phyloP scores from a whole-genome alignment of 2,797 vertebrate genomes.

The Myoxocephalus aenaeus region DNA sequence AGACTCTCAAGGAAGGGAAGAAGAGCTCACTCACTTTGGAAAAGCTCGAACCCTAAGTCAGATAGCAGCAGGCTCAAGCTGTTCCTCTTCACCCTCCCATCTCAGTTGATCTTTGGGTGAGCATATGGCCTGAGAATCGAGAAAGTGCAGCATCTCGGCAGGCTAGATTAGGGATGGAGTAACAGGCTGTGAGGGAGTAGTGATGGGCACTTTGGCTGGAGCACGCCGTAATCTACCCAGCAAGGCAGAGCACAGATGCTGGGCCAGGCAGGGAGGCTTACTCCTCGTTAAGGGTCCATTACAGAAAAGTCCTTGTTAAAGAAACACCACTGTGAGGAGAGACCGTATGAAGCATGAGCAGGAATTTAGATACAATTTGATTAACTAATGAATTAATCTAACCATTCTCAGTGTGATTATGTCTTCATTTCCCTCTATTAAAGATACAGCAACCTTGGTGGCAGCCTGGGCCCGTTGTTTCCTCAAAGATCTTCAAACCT shows the following conservation, averaged over 20 bases:
- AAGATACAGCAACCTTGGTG: slow-evolving; percentile 31
- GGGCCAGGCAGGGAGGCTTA: slow-evolving; percentile 78
- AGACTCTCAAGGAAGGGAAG: slow-evolving; percentile 28
- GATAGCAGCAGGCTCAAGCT: slow-evolving; percentile 65
- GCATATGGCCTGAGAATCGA: slow-evolving; percentile 80
- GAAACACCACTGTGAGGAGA: slow-evolving; percentile 73
- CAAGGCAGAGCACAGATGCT: slow-evolving; percentile 82
- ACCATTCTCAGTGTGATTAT: slow-evolving; percentile 40
- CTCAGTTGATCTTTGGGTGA: slow-evolving; percentile 76
- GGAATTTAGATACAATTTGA: slow-evolving; percentile 54
- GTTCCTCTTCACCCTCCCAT: slow-evolving; percentile 64
- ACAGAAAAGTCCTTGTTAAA: slow-evolving; percentile 79
- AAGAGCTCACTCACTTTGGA: slow-evolving; percentile 56
- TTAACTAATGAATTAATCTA: slow-evolving; percentile 65
- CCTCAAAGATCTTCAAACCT: slow-evolving; percentile 19
- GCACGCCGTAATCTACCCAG: slow-evolving; percentile 76
- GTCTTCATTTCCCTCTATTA: slow-evolving; percentile 54
- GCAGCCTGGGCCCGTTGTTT: slow-evolving; percentile 9
- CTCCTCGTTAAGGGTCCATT: slow-evolving; percentile 82
- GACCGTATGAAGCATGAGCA: slow-evolving; percentile 56
- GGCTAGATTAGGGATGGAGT: slow-evolving; percentile 80
- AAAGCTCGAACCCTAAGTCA: slow-evolving; percentile 61
- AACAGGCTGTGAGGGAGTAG: slow-evolving; percentile 80
- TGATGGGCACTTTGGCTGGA: slow-evolving; percentile 79
- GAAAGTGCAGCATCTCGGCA: slow-evolving; percentile 75